Conservation (phyloP, 2,888 invertebrate genomes). For the Pristionchus fissidentatus region DNA sequence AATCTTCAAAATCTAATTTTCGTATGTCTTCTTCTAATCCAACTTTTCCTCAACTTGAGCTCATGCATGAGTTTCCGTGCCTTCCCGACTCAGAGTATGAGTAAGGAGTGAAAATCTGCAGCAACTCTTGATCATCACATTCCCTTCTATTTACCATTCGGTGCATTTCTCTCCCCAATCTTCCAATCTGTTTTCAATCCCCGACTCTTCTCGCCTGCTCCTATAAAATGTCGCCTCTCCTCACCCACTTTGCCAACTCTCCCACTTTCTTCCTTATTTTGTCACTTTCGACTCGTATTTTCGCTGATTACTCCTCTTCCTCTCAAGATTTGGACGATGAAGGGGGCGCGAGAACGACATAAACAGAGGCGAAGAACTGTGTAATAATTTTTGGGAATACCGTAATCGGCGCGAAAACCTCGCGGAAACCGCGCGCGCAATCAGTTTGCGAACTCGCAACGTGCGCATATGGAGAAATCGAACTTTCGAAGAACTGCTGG, state of each 20-base stretch:
- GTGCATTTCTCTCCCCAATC: too few species aligned
- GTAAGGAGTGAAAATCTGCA: too few species aligned
- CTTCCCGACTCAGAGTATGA: too few species aligned
- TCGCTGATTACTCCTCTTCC: constrained; percentile 15
- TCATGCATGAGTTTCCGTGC: too few species aligned
- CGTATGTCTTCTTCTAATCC: too few species aligned
- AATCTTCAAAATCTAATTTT: too few species aligned
- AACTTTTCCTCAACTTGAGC: too few species aligned
- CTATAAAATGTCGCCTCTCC: constrained; percentile 25
- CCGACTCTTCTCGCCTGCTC: background rate
- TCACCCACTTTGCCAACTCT: background rate
- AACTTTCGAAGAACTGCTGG: too few species aligned
- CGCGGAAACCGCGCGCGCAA: background rate
- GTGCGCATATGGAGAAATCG: background rate
- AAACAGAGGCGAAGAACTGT: constrained; percentile 24
- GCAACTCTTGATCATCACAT: too few species aligned
- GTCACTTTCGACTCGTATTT: background rate
- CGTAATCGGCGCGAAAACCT: background rate
- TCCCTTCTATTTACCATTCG: too few species aligned
- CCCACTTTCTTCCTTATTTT: background rate
- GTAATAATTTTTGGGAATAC: constrained; percentile 29
- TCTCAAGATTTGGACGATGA: background rate
- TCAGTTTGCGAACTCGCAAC: background rate
- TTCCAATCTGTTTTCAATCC: constrained; percentile 23
- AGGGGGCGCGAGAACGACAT: background rate